Percentiles rank a stretch among this genome's conserved stretches.
Evolutionary conservation across 2,888 invertebrate genomes (phyloP).

Genomic region (Cyrtodaria siliqua): DNA sequence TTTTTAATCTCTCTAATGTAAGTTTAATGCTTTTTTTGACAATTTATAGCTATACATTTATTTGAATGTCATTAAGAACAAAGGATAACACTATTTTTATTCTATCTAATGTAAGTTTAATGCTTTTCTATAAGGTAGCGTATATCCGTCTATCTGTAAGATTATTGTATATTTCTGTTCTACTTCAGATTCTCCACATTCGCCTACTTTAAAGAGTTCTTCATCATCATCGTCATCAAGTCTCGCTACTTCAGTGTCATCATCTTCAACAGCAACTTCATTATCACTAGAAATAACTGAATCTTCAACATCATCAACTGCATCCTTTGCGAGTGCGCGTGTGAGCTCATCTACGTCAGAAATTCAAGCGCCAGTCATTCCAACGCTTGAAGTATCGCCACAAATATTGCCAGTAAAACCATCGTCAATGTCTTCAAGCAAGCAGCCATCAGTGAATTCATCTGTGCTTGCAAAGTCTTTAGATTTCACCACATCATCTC

Average conservation of each 20-base stretch:
- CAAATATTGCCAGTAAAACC: neutral
- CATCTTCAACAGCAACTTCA: slow-evolving; percentile 38
- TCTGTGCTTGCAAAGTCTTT: slow-evolving; percentile 9
- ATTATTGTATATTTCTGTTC: slow-evolving; percentile 5
- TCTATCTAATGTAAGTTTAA: too few species aligned
- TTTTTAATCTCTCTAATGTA: too few species aligned
- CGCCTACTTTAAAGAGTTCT: slow-evolving; percentile 43
- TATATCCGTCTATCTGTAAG: too few species aligned
- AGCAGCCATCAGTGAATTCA: neutral
- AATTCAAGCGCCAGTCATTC: slow-evolving; percentile 22
- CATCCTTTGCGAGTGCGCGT: too few species aligned
- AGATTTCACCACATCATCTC: neutral
- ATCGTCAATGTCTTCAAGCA: neutral
- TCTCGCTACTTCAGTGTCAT: slow-evolving; percentile 18
- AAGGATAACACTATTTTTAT: too few species aligned
- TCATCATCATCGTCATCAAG: slow-evolving; percentile 5
- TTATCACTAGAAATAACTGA: slow-evolving; percentile 12
- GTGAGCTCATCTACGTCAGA: slow-evolving; percentile 41
- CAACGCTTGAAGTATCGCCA: slow-evolving; percentile 4
- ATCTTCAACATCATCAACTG: slow-evolving; percentile 25
- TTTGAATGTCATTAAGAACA: too few species aligned
- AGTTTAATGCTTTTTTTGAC: too few species aligned
- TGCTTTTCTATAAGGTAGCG: too few species aligned
- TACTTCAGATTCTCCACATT: slow-evolving; percentile 52
- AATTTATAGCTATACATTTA: too few species aligned